Evolutionary conservation across 2,888 invertebrate genomes (phyloP), one percentile per base, ranked within the genome.

Genomic region (Cataglyphis livida): DNA sequence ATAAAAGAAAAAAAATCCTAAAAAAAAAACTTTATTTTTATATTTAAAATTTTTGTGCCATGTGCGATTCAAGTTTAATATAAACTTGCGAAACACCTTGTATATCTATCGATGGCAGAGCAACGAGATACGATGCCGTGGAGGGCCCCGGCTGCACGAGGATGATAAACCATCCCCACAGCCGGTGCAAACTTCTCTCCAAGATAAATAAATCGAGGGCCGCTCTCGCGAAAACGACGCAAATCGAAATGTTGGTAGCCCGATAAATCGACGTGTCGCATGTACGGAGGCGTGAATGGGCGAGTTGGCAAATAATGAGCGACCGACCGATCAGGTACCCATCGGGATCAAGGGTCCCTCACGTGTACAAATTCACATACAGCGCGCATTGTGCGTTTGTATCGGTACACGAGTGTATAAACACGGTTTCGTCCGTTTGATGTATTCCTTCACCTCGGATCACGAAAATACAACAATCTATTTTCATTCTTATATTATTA

Each of bases 71-170:
- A 1, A 44, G 21, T 25, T 35, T 44, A 44, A 7, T 32, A 21
- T 38, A 10, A 32, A 51, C 48, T 32, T 70, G 21, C 10, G 71
- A 59, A 59, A 71, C 71, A 35, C 78, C 71, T 21, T 61, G 59
- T 71, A 79, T 35, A 71, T 35, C 35, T 12, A 48, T 2, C 59
- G 54, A 79, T 25, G 18, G 44, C 71, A 71, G 35, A 44, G 57
- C 59, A 44, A 71, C 25, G 78, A 32, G 71, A 70, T 70, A 70
- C 44, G 57, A 59, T 32, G 78, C 41, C 54, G 15, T 21, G 41
- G 64, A 64, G 93, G 92, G 91, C 91, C 90, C 21, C 21, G 21
- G 48, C 89, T 89, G 89, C 92, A 91, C 90, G 90, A 89, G 90
- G 88, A 90, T 88, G 90, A 89, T 90, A 87, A 88, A 85, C 78